phyloP scores from a whole-genome alignment of 2,888 invertebrate genomes.

The Gisinianus flammeolus region DNA sequence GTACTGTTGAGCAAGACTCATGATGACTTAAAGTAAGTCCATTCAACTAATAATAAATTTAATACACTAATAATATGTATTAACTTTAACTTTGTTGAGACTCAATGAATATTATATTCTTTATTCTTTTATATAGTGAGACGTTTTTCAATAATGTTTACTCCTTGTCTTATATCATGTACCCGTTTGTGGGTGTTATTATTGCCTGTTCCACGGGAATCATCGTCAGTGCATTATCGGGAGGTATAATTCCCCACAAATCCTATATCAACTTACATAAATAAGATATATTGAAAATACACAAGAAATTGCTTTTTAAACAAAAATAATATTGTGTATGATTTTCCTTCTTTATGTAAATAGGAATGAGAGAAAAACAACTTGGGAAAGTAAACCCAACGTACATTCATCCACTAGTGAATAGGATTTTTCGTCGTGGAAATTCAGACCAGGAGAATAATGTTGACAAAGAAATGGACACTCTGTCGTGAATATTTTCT shows the following conservation, averaged over 20 bases:
- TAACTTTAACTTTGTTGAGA: neutral
- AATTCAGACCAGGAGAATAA: neutral
- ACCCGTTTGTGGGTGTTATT: constrained; percentile 37
- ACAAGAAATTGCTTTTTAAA: neutral
- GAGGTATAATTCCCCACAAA: constrained; percentile 40
- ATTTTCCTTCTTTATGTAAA: neutral
- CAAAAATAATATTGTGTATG: too few species aligned
- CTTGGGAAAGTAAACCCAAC: constrained; percentile 15
- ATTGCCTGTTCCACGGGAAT: constrained; percentile 34
- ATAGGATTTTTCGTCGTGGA: neutral
- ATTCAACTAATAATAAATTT: neutral
- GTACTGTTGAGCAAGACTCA: neutral
- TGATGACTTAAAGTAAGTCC: neutral
- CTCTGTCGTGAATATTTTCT: too few species aligned
- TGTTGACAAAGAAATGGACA: neutral
- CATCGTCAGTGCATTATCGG: constrained; percentile 41
- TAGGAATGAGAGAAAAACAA: constrained; percentile 28
- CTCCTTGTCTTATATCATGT: constrained; percentile 41
- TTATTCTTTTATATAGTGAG: neutral
- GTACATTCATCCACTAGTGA: constrained; percentile 30
- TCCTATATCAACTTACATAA: neutral
- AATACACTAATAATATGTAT: neutral
- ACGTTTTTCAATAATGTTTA: constrained; percentile 8
- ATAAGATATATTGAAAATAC: neutral
- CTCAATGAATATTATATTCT: neutral